Conservation (phyloP, 2,113 vertebrate genomes). For the Centropus bengalensis region DNA sequence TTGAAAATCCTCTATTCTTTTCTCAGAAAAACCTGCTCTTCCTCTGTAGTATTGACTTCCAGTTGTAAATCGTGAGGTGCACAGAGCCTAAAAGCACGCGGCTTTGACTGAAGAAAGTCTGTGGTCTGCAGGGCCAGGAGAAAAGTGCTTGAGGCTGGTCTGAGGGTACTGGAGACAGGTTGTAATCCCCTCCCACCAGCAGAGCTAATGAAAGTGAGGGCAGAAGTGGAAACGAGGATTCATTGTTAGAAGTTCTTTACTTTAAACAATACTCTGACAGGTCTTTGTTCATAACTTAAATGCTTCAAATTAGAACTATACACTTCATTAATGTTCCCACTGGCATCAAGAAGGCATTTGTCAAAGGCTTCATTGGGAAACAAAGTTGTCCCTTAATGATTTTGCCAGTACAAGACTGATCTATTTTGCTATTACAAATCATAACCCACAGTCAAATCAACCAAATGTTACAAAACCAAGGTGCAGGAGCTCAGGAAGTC, state of each 20-base stretch:
- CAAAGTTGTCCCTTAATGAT: background rate
- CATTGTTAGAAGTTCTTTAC: constrained; percentile 26
- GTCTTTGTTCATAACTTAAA: constrained; percentile 42
- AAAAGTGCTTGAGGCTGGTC: background rate
- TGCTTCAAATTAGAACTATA: background rate
- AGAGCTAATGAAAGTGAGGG: background rate
- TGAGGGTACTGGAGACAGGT: background rate
- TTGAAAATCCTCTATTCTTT: background rate
- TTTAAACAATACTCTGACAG: background rate
- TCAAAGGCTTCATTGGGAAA: constrained; percentile 8
- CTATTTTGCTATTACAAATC: constrained; percentile 12
- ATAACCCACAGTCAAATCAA: constrained; percentile 36
- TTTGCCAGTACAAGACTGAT: background rate
- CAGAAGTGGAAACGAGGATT: background rate
- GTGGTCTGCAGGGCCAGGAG: background rate
- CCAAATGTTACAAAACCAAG: constrained; percentile 1
- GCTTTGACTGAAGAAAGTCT: background rate
- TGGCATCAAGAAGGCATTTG: background rate
- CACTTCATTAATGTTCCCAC: background rate
- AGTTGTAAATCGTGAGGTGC: background rate
- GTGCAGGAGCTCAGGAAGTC: background rate
- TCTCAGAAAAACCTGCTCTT: background rate
- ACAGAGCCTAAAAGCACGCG: background rate
- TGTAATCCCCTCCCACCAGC: background rate
- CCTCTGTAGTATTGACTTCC: rapidly evolving